Percentiles rank a stretch among this genome's conserved stretches.
phyloP scores from a whole-genome alignment of 2,888 invertebrate species.

The Ferdinandea cuprea region DNA sequence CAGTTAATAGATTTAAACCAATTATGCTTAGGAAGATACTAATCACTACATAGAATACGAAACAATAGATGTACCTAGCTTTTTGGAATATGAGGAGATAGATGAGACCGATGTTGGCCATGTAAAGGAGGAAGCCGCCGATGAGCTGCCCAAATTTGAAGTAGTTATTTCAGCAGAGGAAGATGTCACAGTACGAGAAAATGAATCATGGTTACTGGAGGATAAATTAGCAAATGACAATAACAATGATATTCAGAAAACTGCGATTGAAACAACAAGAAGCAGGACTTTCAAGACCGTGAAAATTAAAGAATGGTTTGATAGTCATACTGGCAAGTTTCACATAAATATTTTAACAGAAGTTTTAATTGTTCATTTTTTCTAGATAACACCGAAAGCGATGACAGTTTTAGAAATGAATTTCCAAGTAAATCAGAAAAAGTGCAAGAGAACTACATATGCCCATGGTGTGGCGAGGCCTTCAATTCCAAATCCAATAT shows the following conservation, averaged over 20 bases:
- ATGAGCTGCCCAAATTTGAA: constrained; percentile 12
- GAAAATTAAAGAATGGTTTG: constrained; percentile 50
- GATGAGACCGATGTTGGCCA: background rate
- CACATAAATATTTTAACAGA: background rate
- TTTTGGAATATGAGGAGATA: constrained; percentile 18
- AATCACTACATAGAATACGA: background rate
- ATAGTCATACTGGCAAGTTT: constrained; percentile 71
- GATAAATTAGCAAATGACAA: too few relatives aligned
- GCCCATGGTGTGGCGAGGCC: constrained; percentile 49
- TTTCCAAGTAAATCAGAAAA: background rate
- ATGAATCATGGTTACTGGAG: background rate
- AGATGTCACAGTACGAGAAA: background rate
- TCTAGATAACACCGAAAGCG: background rate
- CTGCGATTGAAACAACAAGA: background rate
- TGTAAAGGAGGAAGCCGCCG: constrained; percentile 17
- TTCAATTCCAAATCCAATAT: constrained; percentile 22
- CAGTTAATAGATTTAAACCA: background rate
- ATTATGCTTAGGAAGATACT: constrained; percentile 12
- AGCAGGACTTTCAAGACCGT: background rate
- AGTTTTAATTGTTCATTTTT: background rate
- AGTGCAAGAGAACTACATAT: constrained; percentile 13
- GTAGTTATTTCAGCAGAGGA: constrained; percentile 28
- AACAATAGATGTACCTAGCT: background rate
- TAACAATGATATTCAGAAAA: background rate
- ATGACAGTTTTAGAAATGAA: constrained; percentile 16